phyloP scores from a whole-genome alignment of 2,888 invertebrate species.

The Tipula vernalis region DNA sequence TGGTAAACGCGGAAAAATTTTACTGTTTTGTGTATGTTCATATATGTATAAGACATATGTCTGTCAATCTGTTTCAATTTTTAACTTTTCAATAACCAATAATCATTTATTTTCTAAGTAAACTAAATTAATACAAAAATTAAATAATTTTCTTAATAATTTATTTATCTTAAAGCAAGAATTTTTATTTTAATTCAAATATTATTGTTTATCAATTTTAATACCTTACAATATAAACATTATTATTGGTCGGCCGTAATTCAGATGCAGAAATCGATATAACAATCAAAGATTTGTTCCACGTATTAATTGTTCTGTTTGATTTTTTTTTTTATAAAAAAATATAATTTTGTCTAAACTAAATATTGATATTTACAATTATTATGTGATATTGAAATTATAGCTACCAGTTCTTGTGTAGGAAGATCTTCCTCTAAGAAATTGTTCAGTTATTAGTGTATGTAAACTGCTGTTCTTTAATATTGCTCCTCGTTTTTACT shows the following conservation, averaged over 20 bases:
- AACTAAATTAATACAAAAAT: neutral
- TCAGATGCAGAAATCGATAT: neutral
- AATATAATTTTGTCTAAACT: too few species aligned
- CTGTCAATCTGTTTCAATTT: neutral
- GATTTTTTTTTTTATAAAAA: too few species aligned
- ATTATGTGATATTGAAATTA: too few species aligned
- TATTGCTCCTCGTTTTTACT: neutral
- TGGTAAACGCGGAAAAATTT: neutral
- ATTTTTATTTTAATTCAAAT: neutral
- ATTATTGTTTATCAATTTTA: neutral
- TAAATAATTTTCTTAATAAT: neutral
- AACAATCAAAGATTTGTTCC: too few species aligned
- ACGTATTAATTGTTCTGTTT: too few species aligned
- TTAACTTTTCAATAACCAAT: neutral
- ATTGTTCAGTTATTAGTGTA: too few species aligned
- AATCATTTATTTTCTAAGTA: neutral
- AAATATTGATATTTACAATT: too few species aligned
- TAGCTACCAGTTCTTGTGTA: too few species aligned
- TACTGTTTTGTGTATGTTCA: neutral
- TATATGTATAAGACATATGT: neutral
- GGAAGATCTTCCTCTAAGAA: too few species aligned
- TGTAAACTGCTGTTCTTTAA: too few species aligned
- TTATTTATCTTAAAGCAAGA: neutral
- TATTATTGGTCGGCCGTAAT: neutral
- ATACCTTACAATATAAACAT: neutral